phyloP scores from a whole-genome alignment of 1,140 invertebrate species.

The Nasonia giraulti region DNA sequence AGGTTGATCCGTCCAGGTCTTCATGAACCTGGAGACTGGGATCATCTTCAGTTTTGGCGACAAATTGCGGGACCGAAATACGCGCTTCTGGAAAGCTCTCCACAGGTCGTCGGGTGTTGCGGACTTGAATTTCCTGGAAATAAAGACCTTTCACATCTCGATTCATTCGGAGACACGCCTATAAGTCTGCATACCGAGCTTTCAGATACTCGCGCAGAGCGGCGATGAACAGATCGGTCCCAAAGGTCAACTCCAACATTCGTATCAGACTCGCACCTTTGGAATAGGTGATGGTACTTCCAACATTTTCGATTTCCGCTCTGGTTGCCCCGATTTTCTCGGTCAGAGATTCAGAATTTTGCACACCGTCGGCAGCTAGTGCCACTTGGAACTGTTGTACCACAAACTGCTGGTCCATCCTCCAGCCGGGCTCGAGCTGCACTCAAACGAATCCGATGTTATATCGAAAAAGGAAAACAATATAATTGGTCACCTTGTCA shows the following conservation, averaged over 20 bases:
- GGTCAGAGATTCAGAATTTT: conserved; percentile 61
- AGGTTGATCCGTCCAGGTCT: conserved; percentile 84
- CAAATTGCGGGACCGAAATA: conserved; percentile 53
- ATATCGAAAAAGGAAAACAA: background rate
- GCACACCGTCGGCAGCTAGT: conserved; percentile 57
- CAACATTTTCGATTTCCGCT: conserved; percentile 78
- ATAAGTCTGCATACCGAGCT: conserved; percentile 67
- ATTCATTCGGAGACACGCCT: conserved; percentile 54
- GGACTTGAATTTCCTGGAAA: conserved; percentile 70
- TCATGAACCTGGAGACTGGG: conserved; percentile 75
- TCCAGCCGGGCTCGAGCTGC: conserved; percentile 66
- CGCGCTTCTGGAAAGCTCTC: conserved; percentile 75
- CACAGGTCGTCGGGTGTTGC: conserved; percentile 79
- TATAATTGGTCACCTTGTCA: conserved; percentile 57
- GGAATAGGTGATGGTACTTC: conserved; percentile 83
- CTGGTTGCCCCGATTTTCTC: conserved; percentile 61
- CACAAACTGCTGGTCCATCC: conserved; percentile 75
- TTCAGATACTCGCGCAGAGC: conserved; percentile 77
- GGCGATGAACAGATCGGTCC: conserved; percentile 78
- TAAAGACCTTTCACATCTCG: conserved; percentile 67
- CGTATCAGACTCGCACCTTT: conserved; percentile 82
- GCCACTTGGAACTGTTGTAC: conserved; percentile 61
- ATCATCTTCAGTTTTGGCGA: conserved; percentile 60
- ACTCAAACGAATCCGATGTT: background rate
- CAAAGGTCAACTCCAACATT: conserved; percentile 85